phyloP scores from a whole-genome alignment of 1,140 invertebrate genomes.

The Nebria ingens region DNA sequence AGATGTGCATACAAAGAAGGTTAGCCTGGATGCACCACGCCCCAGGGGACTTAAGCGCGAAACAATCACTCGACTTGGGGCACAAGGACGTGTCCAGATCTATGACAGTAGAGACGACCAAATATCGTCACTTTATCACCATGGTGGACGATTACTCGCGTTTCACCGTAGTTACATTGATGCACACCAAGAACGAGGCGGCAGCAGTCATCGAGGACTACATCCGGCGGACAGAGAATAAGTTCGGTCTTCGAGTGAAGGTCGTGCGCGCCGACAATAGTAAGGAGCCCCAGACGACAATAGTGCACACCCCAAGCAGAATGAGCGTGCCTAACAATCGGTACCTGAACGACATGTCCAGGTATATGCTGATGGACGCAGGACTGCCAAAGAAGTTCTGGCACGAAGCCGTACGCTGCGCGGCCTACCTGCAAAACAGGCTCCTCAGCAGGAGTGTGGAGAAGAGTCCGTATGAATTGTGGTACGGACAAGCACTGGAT shows the following conservation, averaged over 20 bases:
- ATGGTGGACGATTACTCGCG: conserved; percentile 32
- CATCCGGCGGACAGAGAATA: conserved; percentile 27
- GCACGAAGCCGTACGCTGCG: conserved; percentile 33
- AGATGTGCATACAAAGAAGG: conserved; percentile 21
- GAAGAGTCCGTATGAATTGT: conserved; percentile 31
- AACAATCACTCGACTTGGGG: conserved; percentile 28
- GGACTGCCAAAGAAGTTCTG: conserved; percentile 27
- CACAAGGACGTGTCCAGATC: conserved; percentile 37
- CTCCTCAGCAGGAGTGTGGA: conserved; percentile 27
- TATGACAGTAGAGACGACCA: conserved; percentile 30
- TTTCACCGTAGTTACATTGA: conserved; percentile 25
- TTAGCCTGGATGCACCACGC: conserved; percentile 25
- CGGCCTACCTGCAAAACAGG: conserved; percentile 31
- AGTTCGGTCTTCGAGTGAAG: conserved; percentile 28
- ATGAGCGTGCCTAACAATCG: too few relatives aligned
- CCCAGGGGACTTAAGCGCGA: conserved; percentile 19
- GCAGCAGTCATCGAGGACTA: conserved; percentile 29
- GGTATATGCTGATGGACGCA: conserved; percentile 21
- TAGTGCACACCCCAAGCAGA: conserved; percentile 41
- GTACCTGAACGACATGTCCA: too few relatives aligned
- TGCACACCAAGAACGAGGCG: too few relatives aligned
- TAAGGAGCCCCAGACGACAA: conserved; percentile 34
- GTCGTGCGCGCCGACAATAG: conserved; percentile 35
- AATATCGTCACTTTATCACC: conserved; percentile 35
- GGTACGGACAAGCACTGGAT: conserved; percentile 22